phyloP scores from a whole-genome alignment of 1,140 invertebrate species.

The Dinoponera quadriceps region DNA sequence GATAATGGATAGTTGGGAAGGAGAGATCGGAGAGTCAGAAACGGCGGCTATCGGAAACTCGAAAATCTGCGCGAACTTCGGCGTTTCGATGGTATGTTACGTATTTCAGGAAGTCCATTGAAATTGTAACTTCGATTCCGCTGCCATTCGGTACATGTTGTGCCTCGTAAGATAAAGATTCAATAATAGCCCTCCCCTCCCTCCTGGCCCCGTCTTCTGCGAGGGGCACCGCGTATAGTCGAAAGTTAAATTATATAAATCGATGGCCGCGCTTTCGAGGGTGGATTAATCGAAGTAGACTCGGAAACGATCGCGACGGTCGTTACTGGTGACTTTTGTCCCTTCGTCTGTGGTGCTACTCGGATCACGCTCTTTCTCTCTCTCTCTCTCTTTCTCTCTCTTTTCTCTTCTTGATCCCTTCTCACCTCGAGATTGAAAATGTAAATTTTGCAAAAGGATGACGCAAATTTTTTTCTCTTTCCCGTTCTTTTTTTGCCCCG shows the following conservation, averaged over 20 bases:
- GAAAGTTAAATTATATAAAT: too few relatives aligned
- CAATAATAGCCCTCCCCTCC: background rate
- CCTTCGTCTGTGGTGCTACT: too few relatives aligned
- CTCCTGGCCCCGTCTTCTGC: too few relatives aligned
- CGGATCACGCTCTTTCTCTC: background rate
- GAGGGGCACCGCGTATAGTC: too few relatives aligned
- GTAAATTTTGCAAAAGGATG: slow-evolving; percentile 2
- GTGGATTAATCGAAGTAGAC: too few relatives aligned
- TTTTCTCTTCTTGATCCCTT: background rate
- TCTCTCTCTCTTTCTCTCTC: background rate
- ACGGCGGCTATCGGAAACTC: slow-evolving; percentile 20
- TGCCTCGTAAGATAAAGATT: slow-evolving; percentile 20
- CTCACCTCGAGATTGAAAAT: background rate
- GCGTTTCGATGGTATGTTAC: slow-evolving; percentile 19
- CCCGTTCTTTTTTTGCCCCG: background rate
- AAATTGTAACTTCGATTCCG: slow-evolving; percentile 19
- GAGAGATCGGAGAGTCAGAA: slow-evolving; percentile 45
- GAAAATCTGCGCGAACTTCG: slow-evolving; percentile 40
- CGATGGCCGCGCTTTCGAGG: too few relatives aligned
- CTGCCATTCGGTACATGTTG: slow-evolving; percentile 8
- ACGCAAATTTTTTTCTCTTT: background rate
- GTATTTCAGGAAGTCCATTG: slow-evolving; percentile 37
- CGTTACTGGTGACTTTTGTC: too few relatives aligned
- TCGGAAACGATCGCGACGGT: too few relatives aligned
- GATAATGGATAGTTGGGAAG: slow-evolving; percentile 51